Evolutionary conservation across 2,888 invertebrate species (phyloP), one percentile per base, ranked within the genome.

Genomic region (Holacanthella duospinosa): DNA sequence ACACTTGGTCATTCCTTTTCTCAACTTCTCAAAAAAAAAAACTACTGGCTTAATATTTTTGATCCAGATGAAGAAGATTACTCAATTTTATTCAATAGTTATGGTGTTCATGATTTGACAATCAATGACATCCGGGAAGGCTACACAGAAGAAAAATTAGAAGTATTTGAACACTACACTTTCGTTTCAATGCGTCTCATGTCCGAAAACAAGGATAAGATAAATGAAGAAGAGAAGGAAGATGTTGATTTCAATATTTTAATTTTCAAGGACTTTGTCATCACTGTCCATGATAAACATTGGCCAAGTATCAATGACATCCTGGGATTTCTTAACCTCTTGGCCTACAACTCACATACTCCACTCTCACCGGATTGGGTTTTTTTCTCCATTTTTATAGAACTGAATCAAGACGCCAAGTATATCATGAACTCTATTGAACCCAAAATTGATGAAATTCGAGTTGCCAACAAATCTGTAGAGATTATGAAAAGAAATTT

Each of bases 401-500:
- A 61, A 55, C 21, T 61, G 29, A 55, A 57, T 24, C 61, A 61
- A 55, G 61, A 61, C 21, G 61, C 61, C 2, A 36, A 61, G 43
- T 55, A 56, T 28, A 26, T 55, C 16, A 26, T 61, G 55, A 26
- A 36, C 9, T 2, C 2, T 4, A 55, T 55, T 29, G 61, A 61
- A 55, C 61, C 61, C 3, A 36, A 36, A 19, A 55, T 61, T 29
- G 36, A 55, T 26, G 43, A 61, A 6, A 25, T 55, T 2, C 21
- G 55, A 61, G n/a, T 61, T 36, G 55, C 25, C 3, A 55, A 44
- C 36, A 55, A 21, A 55, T 25, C 48, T 19, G 24, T 28, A 6
- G 55, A 61, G 24, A 21, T 43, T 16, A 29, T 58, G 36, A 77
- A 88, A 16, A 29, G 27, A 24, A 55, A 61, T 29, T 61, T 55